Evolutionary conservation across 2,888 invertebrate species (phyloP), one percentile per base, ranked within the genome.

Genomic region (Microchrysa polita): DNA sequence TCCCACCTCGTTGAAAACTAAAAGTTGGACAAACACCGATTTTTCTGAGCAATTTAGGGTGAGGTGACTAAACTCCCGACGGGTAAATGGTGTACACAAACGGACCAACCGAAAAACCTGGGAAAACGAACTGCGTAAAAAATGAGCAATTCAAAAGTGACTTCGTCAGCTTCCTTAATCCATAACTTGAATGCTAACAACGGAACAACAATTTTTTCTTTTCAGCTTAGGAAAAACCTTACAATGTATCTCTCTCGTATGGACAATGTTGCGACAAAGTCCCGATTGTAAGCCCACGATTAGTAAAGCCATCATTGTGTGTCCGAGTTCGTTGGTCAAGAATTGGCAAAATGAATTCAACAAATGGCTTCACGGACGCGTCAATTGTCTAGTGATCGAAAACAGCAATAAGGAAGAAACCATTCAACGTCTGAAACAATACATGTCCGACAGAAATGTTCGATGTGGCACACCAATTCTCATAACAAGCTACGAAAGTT

Each of bases 401-500:
- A 96, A 92, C 75, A 95, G 93, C 0, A 90, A 91, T 7, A 96
- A 97, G 84, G 91, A 91, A 61, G 94, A 96, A 76, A 94, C 96
- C 57, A 95, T 93, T 78, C 87, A 89, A 18, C 90, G 91, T 79
- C 86, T 96, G 5, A 91, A 88, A 75, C 91, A 93, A 76, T 98
- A 96, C 82, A 96, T 95, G 88, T 91, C 92, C 79, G 92, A 92
- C 27, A 91, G 88, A 74, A 89, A 90, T 22, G 91, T 94, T 0
- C 87, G 95, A 14, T 90, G 93, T 77, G 92, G 93, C 0, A 88
- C 88, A 78, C 98, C 98, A 0, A 92, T 99, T 12, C 87, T 99
- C n/a, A 96, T 99, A 72, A 97, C 99, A 77, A 98, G 98, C 0
- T 99, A 99, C 83, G 99, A 99, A 86, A 98, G 98, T 1, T 98